A percentile compares a stretch with the other conserved stretches of the same genome.
Conservation (phyloP, 92 coral and sea anemone species). For the Heliopora coerulea region DNA sequence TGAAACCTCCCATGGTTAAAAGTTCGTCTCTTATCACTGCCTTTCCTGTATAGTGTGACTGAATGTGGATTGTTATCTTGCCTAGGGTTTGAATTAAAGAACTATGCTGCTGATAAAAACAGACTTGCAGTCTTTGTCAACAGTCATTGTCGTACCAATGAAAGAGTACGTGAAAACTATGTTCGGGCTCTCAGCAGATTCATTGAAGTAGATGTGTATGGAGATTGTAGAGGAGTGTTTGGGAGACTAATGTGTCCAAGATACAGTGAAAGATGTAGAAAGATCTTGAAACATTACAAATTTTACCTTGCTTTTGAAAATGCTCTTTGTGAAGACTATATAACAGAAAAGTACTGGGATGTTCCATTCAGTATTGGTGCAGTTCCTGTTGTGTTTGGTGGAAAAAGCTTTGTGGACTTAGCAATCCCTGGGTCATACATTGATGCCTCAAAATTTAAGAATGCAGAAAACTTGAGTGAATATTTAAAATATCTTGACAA, state of each 20-base stretch:
- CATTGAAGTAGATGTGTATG: conserved; percentile 33
- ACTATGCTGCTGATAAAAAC: conserved; percentile 48
- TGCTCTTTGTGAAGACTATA: conserved; percentile 39
- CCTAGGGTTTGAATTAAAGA: conserved; percentile 12
- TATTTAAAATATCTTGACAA: conserved; percentile 35
- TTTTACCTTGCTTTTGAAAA: conserved; percentile 51
- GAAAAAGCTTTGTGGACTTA: conserved; percentile 7
- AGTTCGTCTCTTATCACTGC: no score
- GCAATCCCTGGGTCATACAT: conserved; percentile 30
- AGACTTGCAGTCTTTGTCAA: conserved; percentile 37
- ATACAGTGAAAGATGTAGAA: conserved; percentile 13
- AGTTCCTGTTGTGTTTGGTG: conserved; percentile 19
- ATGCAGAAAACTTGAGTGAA: neutral
- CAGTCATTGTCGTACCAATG: conserved; percentile 42
- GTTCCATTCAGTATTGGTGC: conserved; percentile 21
- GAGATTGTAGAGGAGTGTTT: conserved; percentile 39
- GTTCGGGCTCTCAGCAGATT: conserved; percentile 11
- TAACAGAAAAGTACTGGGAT: conserved; percentile 54
- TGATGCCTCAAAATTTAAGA: conserved; percentile 17
- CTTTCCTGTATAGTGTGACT: no score
- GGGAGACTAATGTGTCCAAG: conserved; percentile 35
- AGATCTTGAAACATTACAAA: conserved; percentile 19
- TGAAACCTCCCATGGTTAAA: no score
- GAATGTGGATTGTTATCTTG: neutral
- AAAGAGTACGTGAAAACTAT: conserved; percentile 38